Conservation (phyloP, 1,140 invertebrate species). For the Leptinotarsa texana region DNA sequence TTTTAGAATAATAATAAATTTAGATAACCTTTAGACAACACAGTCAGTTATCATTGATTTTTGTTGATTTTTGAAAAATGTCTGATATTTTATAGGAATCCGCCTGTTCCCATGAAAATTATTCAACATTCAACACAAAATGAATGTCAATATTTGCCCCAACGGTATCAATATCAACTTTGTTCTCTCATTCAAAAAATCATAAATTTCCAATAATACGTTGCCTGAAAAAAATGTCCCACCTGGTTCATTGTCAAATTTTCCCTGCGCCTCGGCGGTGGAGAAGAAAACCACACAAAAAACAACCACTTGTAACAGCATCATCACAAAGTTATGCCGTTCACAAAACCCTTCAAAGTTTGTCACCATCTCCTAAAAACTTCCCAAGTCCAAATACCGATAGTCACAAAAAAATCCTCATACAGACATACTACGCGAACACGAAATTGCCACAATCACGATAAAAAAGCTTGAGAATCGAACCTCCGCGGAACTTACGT, state of each 20-base stretch:
- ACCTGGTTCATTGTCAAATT: slow-evolving; percentile 35
- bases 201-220: too few relatives aligned
- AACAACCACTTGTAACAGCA: slow-evolving; percentile 31
- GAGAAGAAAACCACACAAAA: slow-evolving; percentile 25
- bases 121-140: too few relatives aligned
- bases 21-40: too few relatives aligned
- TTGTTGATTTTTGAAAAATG: too few relatives aligned
- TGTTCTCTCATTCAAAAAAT: too few relatives aligned
- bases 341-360: background rate
- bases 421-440: slow-evolving; percentile 7
- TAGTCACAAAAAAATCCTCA: slow-evolving; percentile 13
- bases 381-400: background rate
- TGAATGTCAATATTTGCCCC: too few relatives aligned
- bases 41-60: too few relatives aligned
- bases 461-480: slow-evolving; percentile 9
- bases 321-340: slow-evolving; percentile 19
- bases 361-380: slow-evolving; percentile 4
- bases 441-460: background rate
- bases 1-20: too few relatives aligned
- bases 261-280: slow-evolving; percentile 11
- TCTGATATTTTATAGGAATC: too few relatives aligned
- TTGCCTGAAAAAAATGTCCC: background rate
- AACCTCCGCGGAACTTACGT: background rate
- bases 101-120: too few relatives aligned
- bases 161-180: too few relatives aligned